Conservation (phyloP, 2,113 vertebrate genomes). For the Arenaria interpres region DNA sequence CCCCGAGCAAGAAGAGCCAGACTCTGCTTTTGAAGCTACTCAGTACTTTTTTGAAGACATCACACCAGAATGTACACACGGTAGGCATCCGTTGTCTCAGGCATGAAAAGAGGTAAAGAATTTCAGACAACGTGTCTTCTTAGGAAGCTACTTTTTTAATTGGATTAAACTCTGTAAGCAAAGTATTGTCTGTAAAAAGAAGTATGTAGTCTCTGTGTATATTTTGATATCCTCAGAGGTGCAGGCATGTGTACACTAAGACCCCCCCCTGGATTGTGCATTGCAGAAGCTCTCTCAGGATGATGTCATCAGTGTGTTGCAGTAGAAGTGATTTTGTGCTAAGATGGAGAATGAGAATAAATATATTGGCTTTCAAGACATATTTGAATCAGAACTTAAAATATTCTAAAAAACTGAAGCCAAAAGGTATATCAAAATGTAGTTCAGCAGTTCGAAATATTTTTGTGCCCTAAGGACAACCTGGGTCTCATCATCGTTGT, state of each 20-base stretch:
- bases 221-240: not conserved
- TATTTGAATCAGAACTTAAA: not conserved
- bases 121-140: not conserved
- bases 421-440: not conserved
- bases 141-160: not conserved
- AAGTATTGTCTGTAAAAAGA: not conserved
- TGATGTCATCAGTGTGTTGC: not conserved
- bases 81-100: slow-evolving; percentile 61
- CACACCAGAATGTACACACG: slow-evolving; percentile 90
- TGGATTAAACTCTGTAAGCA: not conserved
- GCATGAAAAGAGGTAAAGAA: not conserved
- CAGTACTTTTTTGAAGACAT: slow-evolving; percentile 99
- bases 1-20: slow-evolving; percentile 91
- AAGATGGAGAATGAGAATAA: not conserved
- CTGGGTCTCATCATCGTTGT: rapidly evolving
- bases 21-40: slow-evolving; percentile 97
- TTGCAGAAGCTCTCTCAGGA: not conserved
- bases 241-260: not conserved
- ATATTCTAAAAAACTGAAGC: not conserved
- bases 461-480: not conserved
- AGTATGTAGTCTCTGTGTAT: not conserved
- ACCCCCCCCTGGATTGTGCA: not conserved
- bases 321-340: not conserved
- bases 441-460: not conserved
- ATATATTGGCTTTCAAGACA: not conserved